Evolutionary conservation across 2,888 invertebrate genomes (phyloP), one percentile per base, ranked within the genome.

Genomic region (Gymnosoma rotundatum): DNA sequence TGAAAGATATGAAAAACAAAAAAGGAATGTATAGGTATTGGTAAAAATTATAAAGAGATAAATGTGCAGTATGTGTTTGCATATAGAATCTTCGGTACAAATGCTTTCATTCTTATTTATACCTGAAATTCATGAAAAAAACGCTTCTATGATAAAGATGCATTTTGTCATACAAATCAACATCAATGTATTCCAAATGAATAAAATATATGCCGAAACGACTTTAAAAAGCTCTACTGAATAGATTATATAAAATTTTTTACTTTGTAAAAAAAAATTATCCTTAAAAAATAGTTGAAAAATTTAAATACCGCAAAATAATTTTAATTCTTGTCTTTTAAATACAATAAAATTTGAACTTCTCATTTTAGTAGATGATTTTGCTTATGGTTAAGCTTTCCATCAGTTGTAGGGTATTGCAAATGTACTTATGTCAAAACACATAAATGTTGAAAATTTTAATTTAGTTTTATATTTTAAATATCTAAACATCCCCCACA

Each of bases 401-500:
- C 16, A 1, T 7, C 12, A n/a, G 42, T 45, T 58, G 18, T 78
- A 78, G 69, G 78, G 78, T 52, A 45, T 52, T 63, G 42, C 1
- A 0, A 20, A 4, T 45, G n/a, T 42, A n/a, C n/a, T n/a, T n/a
- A 76, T 21, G n/a, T 21, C 63, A 48, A 54, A 60, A 45, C 10
- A 45, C 18, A 42, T 10, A 61, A 56, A 60, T 42, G 4, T 38
- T 54, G 4, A 32, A 32, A 32, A 32, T 32, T 32, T 6, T 5
- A 32, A 3, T n/a, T 48, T 48, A 52, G 48, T 58, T 76, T 58
- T 76, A 21, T 78, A 82, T 76, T 82, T 82, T 73, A 78, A 70
- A 83, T 85, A 74, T 81, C 81, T 63, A 61, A 76, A 79, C 78
- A 84, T 78, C 84, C 75, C 83, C 76, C 80, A 83, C 79, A 83